Percentiles rank a stretch among this genome's conserved stretches.
Conservation (phyloP, 1,140 invertebrate genomes). For the Ceratosolen fusciceps region DNA sequence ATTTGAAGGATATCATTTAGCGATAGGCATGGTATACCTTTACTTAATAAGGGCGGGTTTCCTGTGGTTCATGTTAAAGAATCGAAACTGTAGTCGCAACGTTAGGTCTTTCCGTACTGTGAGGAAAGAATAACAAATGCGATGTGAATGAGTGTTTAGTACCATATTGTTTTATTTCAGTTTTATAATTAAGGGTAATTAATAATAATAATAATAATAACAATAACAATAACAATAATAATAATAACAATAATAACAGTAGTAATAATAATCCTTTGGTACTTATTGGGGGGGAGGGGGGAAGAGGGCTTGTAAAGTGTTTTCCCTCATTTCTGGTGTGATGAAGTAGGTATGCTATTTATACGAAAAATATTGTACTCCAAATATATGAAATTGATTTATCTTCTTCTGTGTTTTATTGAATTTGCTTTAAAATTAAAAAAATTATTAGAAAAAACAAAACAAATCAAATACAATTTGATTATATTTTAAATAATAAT, state of each 20-base stretch:
- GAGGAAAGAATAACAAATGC: conserved; percentile 68
- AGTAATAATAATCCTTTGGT: no score
- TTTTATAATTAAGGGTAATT: not conserved
- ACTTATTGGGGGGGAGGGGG: no score
- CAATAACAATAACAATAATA: no score
- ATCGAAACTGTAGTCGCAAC: conserved; percentile 91
- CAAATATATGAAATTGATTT: not conserved
- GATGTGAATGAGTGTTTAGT: conserved; percentile 20
- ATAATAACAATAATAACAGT: no score
- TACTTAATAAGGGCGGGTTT: conserved; percentile 89
- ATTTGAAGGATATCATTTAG: not conserved
- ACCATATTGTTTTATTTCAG: conserved; percentile 12
- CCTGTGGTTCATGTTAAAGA: conserved; percentile 92
- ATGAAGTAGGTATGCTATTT: no score
- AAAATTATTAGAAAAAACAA: not conserved
- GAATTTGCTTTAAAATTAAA: not conserved
- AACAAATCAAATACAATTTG: not conserved
- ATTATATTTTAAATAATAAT: not conserved
- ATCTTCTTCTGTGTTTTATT: not conserved
- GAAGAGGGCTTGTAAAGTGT: not conserved
- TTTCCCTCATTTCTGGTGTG: not conserved
- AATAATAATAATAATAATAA: no score
- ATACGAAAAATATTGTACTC: conserved; percentile 6
- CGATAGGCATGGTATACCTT: conserved; percentile 64
- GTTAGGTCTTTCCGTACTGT: conserved; percentile 94